phyloP scores from a whole-genome alignment of 2,888 invertebrate genomes.

The Sceliomorpha sp. region DNA sequence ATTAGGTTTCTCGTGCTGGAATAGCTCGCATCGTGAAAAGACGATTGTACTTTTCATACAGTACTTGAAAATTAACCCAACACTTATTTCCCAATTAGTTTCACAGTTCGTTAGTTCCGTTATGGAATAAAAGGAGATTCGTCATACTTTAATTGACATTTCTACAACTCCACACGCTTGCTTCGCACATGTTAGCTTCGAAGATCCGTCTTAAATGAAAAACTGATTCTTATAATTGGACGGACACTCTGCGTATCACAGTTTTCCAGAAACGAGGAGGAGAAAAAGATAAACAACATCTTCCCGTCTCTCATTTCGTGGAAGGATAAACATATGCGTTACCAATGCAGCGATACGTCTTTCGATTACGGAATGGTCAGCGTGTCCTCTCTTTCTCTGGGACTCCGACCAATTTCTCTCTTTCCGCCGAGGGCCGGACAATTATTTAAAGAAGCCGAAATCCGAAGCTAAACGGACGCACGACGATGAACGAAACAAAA shows the following conservation, averaged over 20 bases:
- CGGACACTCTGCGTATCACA: background rate
- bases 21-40: too few relatives aligned
- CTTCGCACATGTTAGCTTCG: too few relatives aligned
- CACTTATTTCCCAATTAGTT: too few relatives aligned
- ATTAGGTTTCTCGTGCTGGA: too few relatives aligned
- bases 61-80: too few relatives aligned
- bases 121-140: too few relatives aligned
- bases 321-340: constrained; percentile 54
- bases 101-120: too few relatives aligned
- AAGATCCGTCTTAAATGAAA: too few relatives aligned
- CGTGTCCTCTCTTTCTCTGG: constrained; percentile 48
- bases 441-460: constrained; percentile 73
- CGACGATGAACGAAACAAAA: constrained; percentile 61
- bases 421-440: constrained; percentile 62
- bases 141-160: too few relatives aligned
- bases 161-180: too few relatives aligned
- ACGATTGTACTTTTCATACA: too few relatives aligned
- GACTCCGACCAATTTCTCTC: constrained; percentile 42
- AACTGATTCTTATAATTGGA: constrained; percentile 13
- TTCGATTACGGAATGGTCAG: constrained; percentile 58
- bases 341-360: constrained; percentile 59
- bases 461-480: constrained; percentile 65
- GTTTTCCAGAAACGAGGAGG: constrained; percentile 8
- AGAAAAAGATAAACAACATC: constrained; percentile 26
- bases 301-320: constrained; percentile 49